These are phyloP conservation scores for Ischnus inquisitorius DNA, from an alignment of 2,888 invertebrate species.

Conservation along the genomic window DNA sequence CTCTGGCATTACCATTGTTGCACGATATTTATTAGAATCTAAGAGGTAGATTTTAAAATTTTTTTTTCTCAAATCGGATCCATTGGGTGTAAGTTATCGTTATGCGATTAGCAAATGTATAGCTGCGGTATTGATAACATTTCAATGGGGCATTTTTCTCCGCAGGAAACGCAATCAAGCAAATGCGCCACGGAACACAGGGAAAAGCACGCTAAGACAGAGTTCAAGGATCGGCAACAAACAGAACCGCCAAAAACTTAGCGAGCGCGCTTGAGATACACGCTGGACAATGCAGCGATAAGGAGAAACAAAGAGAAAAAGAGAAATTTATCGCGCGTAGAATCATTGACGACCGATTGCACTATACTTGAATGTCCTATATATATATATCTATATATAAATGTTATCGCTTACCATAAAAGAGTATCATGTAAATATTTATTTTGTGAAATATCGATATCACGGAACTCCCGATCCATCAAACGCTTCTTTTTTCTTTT, in stretches of 20 bases:
- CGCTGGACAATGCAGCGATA: conserved; percentile 1
- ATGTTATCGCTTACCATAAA: conserved; percentile 45
- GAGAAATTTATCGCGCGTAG: conserved; percentile 24
- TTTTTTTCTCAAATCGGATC: not conserved
- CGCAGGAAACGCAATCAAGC: conserved; percentile 74
- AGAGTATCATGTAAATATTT: conserved; percentile 65
- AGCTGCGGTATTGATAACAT: not conserved
- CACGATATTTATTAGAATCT: conserved; percentile 35
- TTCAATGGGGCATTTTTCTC: conserved; percentile 21
- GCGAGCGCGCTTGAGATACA: conserved; percentile 48
- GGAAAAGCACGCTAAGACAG: conserved; percentile 60
- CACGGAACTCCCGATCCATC: conserved; percentile 12
- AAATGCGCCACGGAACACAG: conserved; percentile 67
- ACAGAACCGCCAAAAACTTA: conserved; percentile 78
- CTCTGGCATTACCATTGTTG: conserved; percentile 3
- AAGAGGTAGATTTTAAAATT: conserved; percentile 12
- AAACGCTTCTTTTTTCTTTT: conserved; percentile 18
- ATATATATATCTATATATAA: conserved; percentile 8
- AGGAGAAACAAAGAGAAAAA: not conserved
- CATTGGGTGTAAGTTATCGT: conserved; percentile 13
- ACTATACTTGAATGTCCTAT: conserved; percentile 34
- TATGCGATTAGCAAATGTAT: not conserved
- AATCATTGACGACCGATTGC: conserved; percentile 12
- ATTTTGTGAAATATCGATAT: conserved; percentile 44
- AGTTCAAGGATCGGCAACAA: conserved; percentile 70